Evolutionary conservation across 92 coral and sea anemone species (phyloP).

Genomic region (Palythoa grandiflora): DNA sequence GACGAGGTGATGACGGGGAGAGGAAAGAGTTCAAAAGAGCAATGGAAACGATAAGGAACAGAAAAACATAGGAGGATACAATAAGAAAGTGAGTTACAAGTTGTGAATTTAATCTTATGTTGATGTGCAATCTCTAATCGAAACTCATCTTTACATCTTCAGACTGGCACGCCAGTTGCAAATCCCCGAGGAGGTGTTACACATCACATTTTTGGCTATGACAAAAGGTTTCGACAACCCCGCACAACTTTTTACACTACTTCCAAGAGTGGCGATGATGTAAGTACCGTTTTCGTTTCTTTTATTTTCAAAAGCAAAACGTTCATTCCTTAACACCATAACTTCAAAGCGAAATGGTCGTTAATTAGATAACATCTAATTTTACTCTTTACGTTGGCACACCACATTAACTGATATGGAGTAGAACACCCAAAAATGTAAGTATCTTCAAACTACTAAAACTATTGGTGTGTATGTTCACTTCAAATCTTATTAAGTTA

Average conservation of each 20-base stretch:
- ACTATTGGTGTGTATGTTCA: neutral
- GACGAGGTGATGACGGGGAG: neutral
- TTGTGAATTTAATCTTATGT: neutral
- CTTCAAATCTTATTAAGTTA: neutral
- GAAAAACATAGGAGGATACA: neutral
- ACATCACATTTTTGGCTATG: too few species aligned
- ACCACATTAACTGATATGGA: neutral
- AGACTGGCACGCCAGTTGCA: neutral
- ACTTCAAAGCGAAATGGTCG: slow-evolving; percentile 10
- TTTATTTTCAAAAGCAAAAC: slow-evolving; percentile 12
- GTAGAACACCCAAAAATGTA: neutral
- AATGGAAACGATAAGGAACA: neutral
- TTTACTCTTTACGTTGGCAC: slow-evolving; percentile 14
- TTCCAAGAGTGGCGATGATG: slow-evolving; percentile 16
- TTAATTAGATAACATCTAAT: slow-evolving; percentile 2
- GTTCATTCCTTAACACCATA: slow-evolving; percentile 14
- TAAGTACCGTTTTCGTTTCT: neutral
- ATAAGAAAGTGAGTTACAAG: neutral
- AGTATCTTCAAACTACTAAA: neutral
- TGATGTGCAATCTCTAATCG: slow-evolving; percentile 3
- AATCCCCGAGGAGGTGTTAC: neutral
- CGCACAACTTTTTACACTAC: neutral
- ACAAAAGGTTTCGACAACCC: neutral
- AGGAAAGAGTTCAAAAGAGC: neutral
- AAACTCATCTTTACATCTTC: neutral